These are phyloP conservation scores for Mormyrus lacerda DNA, from an alignment of 2,113 vertebrate genomes.

Conservation along the genomic window DNA sequence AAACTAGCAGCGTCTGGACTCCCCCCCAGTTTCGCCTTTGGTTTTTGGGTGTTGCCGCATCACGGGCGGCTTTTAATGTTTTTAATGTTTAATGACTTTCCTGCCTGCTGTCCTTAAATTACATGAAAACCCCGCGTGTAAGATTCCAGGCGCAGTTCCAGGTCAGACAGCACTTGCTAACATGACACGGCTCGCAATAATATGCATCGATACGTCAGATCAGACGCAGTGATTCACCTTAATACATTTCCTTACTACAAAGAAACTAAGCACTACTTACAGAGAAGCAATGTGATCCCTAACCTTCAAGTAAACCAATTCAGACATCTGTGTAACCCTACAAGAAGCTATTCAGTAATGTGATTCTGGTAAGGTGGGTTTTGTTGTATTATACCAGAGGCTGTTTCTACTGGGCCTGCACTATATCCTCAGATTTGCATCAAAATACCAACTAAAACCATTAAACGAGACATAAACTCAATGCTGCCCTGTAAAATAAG, in stretches of 20 bases:
- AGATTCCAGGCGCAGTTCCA: not conserved
- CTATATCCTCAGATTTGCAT: not conserved
- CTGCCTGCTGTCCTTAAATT: not conserved
- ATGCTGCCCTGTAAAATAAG: not conserved
- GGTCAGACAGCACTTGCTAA: not conserved
- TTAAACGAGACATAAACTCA: not conserved
- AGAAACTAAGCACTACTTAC: not conserved
- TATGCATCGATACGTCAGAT: not conserved
- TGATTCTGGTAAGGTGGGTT: not conserved
- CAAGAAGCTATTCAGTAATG: not conserved
- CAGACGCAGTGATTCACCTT: not conserved
- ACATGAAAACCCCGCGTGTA: not conserved
- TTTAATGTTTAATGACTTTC: too few relatives aligned
- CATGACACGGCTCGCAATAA: not conserved
- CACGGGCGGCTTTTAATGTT: not conserved
- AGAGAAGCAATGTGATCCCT: not conserved
- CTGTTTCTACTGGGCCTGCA: not conserved
- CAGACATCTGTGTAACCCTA: not conserved
- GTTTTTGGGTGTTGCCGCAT: not conserved
- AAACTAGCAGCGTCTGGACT: slow-evolving; percentile 19
- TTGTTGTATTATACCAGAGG: not conserved
- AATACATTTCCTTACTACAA: not conserved
- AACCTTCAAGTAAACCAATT: not conserved
- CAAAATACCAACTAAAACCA: not conserved
- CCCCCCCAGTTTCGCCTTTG: not conserved